Percentiles rank a stretch among this genome's conserved stretches.
Evolutionary conservation across 2,113 vertebrate genomes (phyloP).

Genomic region (Larimichthys polyactis): DNA sequence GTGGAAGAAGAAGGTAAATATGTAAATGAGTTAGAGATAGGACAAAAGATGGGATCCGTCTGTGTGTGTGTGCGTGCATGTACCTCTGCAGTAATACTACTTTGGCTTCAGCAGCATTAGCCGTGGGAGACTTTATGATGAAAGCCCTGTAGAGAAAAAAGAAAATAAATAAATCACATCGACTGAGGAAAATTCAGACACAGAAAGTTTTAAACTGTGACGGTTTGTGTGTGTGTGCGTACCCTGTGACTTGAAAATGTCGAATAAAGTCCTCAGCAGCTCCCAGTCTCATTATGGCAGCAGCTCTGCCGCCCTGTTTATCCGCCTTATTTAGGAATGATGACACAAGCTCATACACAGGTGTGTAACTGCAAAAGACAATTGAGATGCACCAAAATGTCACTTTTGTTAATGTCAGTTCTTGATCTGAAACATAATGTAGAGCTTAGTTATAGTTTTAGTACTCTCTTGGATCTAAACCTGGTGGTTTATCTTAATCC

Average conservation of each 20-base stretch:
- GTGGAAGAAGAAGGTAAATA: neutral
- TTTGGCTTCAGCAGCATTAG: slow-evolving; percentile 31
- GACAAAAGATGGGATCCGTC: neutral
- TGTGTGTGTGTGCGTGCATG: slow-evolving; percentile 5
- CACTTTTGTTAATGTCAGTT: neutral
- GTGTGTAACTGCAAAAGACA: slow-evolving; percentile 79
- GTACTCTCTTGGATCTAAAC: too few species aligned
- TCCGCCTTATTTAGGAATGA: slow-evolving; percentile 84
- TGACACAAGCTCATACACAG: slow-evolving; percentile 78
- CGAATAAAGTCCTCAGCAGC: slow-evolving; percentile 78
- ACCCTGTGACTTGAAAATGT: slow-evolving; percentile 81
- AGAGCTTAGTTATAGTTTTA: too few species aligned
- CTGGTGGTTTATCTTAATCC: too few species aligned
- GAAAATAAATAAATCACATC: neutral
- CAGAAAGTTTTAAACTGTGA: neutral
- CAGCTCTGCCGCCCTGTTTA: slow-evolving; percentile 77
- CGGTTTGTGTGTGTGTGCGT: slow-evolving; percentile 22
- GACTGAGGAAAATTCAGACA: neutral
- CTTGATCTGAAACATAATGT: too few species aligned
- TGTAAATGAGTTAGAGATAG: neutral
- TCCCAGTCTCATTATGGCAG: slow-evolving; percentile 87
- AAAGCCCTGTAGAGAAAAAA: slow-evolving; percentile 21
- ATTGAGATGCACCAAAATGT: neutral
- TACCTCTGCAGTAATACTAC: slow-evolving; percentile 64
- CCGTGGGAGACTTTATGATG: neutral